Evolutionary conservation across 2,888 invertebrate species (phyloP).

Genomic region (Tenodera sinensis): DNA sequence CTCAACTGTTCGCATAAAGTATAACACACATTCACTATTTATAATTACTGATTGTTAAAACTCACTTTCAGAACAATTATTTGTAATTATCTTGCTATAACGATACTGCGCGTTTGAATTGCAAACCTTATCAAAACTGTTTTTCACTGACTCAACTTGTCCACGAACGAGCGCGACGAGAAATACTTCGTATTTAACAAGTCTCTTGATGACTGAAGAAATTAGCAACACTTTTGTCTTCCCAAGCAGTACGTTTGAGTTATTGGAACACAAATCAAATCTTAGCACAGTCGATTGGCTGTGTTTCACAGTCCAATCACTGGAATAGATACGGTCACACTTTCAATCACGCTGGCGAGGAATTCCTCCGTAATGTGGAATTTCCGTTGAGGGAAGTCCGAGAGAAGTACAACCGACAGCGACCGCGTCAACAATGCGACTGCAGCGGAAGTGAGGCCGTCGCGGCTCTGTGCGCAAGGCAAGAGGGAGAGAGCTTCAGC

Average conservation of each 20-base stretch:
- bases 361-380: neutral
- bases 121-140: neutral
- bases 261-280: neutral
- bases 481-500: neutral
- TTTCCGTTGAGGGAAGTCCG: neutral
- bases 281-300: neutral
- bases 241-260: no score
- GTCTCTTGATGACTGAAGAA: neutral
- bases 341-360: neutral
- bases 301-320: neutral
- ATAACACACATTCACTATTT: neutral
- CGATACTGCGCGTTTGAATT: neutral
- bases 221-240: no score
- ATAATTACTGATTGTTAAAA: no score
- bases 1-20: neutral
- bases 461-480: neutral
- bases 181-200: neutral
- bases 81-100: no score
- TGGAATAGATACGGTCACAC: neutral
- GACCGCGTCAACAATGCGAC: neutral
- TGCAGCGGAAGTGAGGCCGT: neutral
- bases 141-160: neutral
- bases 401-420: neutral
- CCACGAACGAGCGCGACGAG: neutral
- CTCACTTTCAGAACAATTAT: no score